Base-by-base conservation (phyloP, 2,113 vertebrate genomes). In the Coryphaenoides rupestris region DNA sequence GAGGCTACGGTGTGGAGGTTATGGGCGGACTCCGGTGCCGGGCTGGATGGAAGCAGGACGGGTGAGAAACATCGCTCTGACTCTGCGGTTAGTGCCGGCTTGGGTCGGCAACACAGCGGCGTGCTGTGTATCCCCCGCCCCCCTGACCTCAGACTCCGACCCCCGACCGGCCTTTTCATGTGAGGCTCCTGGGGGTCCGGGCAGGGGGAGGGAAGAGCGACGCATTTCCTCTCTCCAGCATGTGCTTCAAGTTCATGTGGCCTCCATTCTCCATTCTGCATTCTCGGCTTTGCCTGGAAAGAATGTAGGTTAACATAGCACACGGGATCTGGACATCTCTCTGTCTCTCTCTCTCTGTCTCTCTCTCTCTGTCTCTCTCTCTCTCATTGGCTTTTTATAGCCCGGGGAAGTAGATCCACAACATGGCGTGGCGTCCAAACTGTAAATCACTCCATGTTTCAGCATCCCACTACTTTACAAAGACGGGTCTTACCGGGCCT, bases 231-330 rank as follows among this genome's bases (percentile, higher is more conserved):
- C 66, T 70, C 81, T 78, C 73, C 78, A 71, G 65, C 77, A 78
- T 84, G 83, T 77, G 85, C 79, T 84, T 78, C 70, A 65, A 79
- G 74, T 82, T 66, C 76, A 61, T 68, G 76, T 72, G 74, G 73
- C 74, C n/a, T n/a, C n/a, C n/a, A n/a, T n/a, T n/a, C n/a, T n/a
- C n/a, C n/a, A n/a, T n/a, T n/a, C n/a, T n/a, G n/a, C 83, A 59
- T 56, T 75, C 76, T 33, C 62, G 72, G 73, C 76, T 47, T 40
- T 40, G 26, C 58, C n/a, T 82, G 81, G 77, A 88, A 86, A 83
- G 80, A 88, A 88, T 87, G 80, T 73, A 76, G 73, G 85, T 87
- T 86, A 85, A 84, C 83, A 85, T 77, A 85, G 73, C 77, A 78
- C 74, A 77, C 26, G 81, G 78, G 77, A 87, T 82, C 80, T 78